Percentiles rank a stretch among this genome's conserved stretches.
phyloP scores from a whole-genome alignment of 2,797 vertebrate species.

The Acomys russatus region DNA sequence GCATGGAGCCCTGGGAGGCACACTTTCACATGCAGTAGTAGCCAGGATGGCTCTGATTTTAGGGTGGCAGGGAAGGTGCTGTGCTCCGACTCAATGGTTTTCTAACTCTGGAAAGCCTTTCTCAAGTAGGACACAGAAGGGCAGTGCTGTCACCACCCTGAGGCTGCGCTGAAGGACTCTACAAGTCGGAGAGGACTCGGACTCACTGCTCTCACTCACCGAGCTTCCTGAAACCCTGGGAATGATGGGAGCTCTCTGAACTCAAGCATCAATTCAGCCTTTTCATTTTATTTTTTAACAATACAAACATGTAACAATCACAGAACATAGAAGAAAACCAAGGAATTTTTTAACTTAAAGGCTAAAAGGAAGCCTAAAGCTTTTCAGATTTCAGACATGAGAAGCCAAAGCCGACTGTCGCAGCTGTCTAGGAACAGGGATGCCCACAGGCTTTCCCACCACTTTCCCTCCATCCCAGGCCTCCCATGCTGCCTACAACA shows the following conservation, averaged over 20 bases:
- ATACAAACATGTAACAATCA: slow-evolving; percentile 1
- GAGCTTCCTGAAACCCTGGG: slow-evolving; percentile 9
- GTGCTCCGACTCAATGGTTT: slow-evolving; percentile 34
- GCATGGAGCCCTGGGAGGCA: background rate
- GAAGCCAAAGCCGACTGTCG: background rate
- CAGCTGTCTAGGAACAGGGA: background rate
- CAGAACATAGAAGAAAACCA: slow-evolving; percentile 4
- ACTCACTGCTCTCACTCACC: slow-evolving; percentile 21
- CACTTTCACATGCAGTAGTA: background rate
- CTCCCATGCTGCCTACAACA: background rate
- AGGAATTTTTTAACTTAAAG: slow-evolving; percentile 31
- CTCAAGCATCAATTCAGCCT: slow-evolving; percentile 9
- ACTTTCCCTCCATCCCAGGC: background rate
- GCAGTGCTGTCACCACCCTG: background rate
- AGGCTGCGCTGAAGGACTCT: background rate
- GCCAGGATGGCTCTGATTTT: background rate
- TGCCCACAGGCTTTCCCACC: background rate
- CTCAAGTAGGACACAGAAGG: background rate
- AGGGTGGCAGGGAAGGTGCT: background rate
- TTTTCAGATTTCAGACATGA: background rate
- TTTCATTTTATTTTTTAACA: slow-evolving; percentile 50
- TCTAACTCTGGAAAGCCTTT: slow-evolving; percentile 36
- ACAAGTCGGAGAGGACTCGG: background rate
- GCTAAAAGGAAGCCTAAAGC: background rate
- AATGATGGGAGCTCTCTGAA: slow-evolving; percentile 25